Evolutionary conservation across 2,113 vertebrate species (phyloP).

Genomic region (Rhea americana): DNA sequence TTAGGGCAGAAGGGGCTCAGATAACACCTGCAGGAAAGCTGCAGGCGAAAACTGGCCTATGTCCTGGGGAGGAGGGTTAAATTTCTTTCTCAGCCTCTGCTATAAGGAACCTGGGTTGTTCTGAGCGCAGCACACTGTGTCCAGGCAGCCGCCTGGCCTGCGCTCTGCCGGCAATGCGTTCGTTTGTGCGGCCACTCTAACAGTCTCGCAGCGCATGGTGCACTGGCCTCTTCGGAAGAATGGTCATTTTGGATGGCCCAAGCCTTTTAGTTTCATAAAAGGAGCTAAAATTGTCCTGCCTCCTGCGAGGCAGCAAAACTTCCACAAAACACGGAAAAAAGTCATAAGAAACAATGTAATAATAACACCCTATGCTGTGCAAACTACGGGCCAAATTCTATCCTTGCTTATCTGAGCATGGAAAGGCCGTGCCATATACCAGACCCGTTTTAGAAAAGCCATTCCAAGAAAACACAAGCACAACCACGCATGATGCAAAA

Average conservation of each 20-base stretch:
- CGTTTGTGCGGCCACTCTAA: not conserved
- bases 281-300: not conserved
- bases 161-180: too few relatives aligned
- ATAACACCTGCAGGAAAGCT: not conserved
- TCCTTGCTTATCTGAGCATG: not conserved
- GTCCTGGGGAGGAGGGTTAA: not conserved
- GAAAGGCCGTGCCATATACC: not conserved
- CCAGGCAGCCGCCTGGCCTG: not conserved
- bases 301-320: not conserved
- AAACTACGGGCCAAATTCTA: not conserved
- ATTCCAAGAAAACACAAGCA: not conserved
- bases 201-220: not conserved
- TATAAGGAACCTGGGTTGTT: too few relatives aligned
- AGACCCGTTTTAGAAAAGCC: not conserved
- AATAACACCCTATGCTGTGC: accelerated
- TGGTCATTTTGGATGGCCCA: too few relatives aligned
- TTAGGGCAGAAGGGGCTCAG: too few relatives aligned
- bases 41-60: not conserved
- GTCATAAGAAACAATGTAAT: not conserved
- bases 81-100: too few relatives aligned
- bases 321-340: not conserved
- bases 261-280: not conserved
- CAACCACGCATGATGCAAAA: accelerated
- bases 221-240: not conserved
- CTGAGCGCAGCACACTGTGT: not conserved